Evolutionary conservation across 2,797 vertebrate species (phyloP).

Genomic region (Sphenodon punctatus): DNA sequence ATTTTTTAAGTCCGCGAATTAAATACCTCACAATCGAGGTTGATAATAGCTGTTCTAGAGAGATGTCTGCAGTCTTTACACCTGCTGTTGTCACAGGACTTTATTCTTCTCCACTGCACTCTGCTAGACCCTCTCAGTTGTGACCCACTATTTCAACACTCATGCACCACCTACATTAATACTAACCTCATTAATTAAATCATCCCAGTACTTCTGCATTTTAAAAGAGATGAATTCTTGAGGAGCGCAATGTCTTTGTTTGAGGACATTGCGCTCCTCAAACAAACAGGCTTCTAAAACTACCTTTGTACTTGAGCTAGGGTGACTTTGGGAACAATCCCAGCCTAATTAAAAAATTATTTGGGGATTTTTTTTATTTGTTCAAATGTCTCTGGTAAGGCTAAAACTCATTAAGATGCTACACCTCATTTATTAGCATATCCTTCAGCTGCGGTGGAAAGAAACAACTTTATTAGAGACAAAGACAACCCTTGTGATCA

Average conservation of each 20-base stretch:
- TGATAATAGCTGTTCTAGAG: too few species aligned
- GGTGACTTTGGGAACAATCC: conserved; percentile 15
- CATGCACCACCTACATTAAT: too few species aligned
- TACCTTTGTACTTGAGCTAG: neutral
- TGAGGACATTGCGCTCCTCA: conserved; percentile 17
- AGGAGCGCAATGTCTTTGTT: too few species aligned
- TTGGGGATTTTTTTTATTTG: conserved; percentile 42
- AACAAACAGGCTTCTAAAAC: conserved; percentile 26
- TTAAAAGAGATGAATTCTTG: conserved; percentile 30
- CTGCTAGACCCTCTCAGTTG: too few species aligned
- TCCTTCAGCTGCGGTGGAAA: conserved; percentile 20
- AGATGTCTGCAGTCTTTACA: too few species aligned
- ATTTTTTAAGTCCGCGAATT: too few species aligned
- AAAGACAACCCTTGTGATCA: conserved; percentile 22
- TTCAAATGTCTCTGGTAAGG: conserved; percentile 15
- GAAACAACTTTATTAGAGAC: conserved; percentile 20
- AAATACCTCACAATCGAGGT: too few species aligned
- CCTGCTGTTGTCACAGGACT: too few species aligned
- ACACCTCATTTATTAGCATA: conserved; percentile 24
- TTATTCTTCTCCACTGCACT: too few species aligned
- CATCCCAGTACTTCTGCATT: neutral
- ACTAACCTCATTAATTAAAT: conserved; percentile 45
- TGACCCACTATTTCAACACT: too few species aligned
- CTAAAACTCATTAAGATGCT: conserved; percentile 3
- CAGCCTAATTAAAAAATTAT: conserved; percentile 1